Evolutionary conservation across 92 coral and sea anemone species (phyloP).

Genomic region (Blastomussa wellsi): DNA sequence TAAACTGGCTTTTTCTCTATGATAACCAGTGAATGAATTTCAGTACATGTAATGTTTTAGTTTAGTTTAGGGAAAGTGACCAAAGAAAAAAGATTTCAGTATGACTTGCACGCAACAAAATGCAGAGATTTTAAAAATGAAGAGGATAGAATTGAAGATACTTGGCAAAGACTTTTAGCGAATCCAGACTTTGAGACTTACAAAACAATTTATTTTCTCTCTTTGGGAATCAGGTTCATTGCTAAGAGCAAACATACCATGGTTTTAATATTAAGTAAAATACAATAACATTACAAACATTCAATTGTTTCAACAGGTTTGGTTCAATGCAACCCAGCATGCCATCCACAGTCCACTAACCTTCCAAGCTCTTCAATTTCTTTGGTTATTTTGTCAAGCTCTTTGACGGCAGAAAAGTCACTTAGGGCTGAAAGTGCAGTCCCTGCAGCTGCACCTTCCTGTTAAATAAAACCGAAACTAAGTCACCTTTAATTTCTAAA

Average conservation of each 20-base stretch:
- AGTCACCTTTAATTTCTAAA: background rate
- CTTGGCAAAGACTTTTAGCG: background rate
- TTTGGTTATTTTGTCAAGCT: slow-evolving; percentile 92
- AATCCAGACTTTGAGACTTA: background rate
- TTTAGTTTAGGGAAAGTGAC: too few relatives aligned
- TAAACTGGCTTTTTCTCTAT: slow-evolving; percentile 82
- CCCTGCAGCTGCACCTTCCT: slow-evolving; percentile 67
- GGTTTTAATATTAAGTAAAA: background rate
- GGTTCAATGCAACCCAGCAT: too few relatives aligned
- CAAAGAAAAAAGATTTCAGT: too few relatives aligned
- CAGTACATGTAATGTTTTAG: too few relatives aligned
- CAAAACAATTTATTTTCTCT: background rate
- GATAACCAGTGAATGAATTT: background rate
- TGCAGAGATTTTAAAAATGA: background rate
- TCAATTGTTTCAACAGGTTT: too few relatives aligned
- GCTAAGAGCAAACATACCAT: background rate
- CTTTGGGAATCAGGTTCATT: background rate
- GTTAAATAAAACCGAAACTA: slow-evolving; percentile 1
- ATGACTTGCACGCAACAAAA: background rate
- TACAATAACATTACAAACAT: too few relatives aligned
- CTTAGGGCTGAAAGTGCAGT: slow-evolving; percentile 67
- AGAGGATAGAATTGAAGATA: background rate
- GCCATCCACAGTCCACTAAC: slow-evolving; percentile 32
- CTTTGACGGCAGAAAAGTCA: slow-evolving; percentile 84
- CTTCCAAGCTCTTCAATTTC: slow-evolving; percentile 97